Evolutionary conservation across 2,888 invertebrate genomes (phyloP).

Genomic region (Polydrusus pterygomalis): DNA sequence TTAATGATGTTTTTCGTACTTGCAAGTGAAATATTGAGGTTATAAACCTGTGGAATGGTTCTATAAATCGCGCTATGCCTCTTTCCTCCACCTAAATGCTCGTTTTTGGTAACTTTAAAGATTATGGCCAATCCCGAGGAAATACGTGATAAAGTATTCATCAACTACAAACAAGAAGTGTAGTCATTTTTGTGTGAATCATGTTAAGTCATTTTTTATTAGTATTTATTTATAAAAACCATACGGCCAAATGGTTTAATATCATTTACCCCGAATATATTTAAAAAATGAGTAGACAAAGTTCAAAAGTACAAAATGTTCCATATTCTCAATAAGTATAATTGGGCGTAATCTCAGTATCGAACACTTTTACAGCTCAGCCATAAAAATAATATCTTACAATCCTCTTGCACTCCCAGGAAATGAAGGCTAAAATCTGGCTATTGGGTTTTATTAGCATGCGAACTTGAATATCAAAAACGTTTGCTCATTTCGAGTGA

Average conservation of each 20-base stretch:
- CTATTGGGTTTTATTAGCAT: conserved; percentile 46
- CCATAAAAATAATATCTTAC: conserved; percentile 48
- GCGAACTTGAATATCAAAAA: conserved; percentile 44
- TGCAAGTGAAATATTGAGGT: conserved; percentile 44
- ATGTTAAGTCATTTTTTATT: background rate
- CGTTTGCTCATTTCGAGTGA: conserved; percentile 1
- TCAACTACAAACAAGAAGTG: background rate
- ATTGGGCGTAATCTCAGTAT: conserved; percentile 41
- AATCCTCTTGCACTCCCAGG: conserved; percentile 41
- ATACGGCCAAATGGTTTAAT: too few relatives aligned
- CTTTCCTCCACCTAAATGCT: conserved; percentile 44
- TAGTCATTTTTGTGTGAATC: background rate
- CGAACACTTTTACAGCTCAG: conserved; percentile 37
- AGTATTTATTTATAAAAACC: too few relatives aligned
- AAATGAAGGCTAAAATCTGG: conserved; percentile 35
- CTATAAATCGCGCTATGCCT: conserved; percentile 44
- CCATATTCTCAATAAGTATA: conserved; percentile 25
- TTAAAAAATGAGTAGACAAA: too few relatives aligned
- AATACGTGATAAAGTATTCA: background rate
- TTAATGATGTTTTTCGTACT: conserved; percentile 46
- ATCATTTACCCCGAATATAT: too few relatives aligned
- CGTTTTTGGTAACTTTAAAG: conserved; percentile 38
- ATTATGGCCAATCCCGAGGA: conserved; percentile 16
- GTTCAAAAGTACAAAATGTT: conserved; percentile 2
- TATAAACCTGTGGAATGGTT: conserved; percentile 51